Evolutionary conservation across 2,888 invertebrate genomes (phyloP), one percentile per base, ranked within the genome.

Genomic region (Sericinus montela): DNA sequence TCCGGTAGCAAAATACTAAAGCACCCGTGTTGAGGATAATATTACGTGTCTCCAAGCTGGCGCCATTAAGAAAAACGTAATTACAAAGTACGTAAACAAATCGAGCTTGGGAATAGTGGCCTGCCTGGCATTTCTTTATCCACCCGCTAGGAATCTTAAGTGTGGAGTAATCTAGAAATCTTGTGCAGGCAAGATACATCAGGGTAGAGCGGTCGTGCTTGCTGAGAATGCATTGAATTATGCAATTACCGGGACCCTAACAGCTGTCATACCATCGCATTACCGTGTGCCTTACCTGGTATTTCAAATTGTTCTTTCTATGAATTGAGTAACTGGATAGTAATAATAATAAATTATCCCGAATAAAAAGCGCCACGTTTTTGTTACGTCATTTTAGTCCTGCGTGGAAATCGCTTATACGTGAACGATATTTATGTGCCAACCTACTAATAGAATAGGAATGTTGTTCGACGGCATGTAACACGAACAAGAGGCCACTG

Each of bases 91-190:
- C 63, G 67, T 72, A 75, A 70, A 80, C 74, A 77, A 78, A 81
- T 75, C 66, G 70, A 59, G 59, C 58, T 58, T 61, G 63, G 66
- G 74, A 70, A 72, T 67, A 60, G 55, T 51, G 64, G 60, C 60
- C 59, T 58, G 59, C 60, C 53, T 55, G 64, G 67, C 64, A 71
- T 75, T 61, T 59, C 60, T 60, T 57, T 55, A 57, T 59, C 59
- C 58, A 58, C 54, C 72, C 70, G 72, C 67, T 73, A 75, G 71
- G 76, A 81, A 81, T 84, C 60, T 76, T 74, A 80, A 81, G 76
- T 75, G 71, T 67, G 65, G 62, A 65, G 72, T 67, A 75, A 76
- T 80, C 72, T 72, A 65, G 67, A 60, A 63, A 70, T 67, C 64
- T 64, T 59, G 63, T 57, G 60, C 63, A 60, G 58, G 58, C 59